A percentile compares a stretch with the other conserved stretches of the same genome.
These are phyloP conservation scores for Odontamblyopus rebecca DNA, from an alignment of 2,797 vertebrate genomes.

Conservation along the genomic window DNA sequence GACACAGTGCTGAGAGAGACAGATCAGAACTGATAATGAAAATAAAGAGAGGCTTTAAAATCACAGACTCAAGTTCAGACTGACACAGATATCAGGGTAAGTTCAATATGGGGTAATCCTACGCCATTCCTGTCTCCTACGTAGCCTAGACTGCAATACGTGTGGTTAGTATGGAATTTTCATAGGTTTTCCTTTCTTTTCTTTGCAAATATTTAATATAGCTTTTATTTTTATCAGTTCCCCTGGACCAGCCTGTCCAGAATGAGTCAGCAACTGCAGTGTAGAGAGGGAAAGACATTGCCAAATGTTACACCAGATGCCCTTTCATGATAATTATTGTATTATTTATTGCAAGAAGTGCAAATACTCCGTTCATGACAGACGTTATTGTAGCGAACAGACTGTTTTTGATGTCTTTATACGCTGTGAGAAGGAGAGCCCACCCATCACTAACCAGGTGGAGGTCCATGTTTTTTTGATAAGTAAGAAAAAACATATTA, in stretches of 20 bases:
- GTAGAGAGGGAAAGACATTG: too few species aligned
- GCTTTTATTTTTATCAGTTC: too few species aligned
- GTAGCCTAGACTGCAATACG: not conserved
- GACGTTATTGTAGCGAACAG: too few species aligned
- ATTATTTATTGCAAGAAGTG: not conserved
- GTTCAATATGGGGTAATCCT: slow-evolving; percentile 4
- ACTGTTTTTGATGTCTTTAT: too few species aligned
- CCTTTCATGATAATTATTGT: not conserved
- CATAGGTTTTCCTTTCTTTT: not conserved
- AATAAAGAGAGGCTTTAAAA: slow-evolving; percentile 2
- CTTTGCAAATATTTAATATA: not conserved
- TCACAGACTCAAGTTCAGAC: slow-evolving; percentile 12
- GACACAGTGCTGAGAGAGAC: slow-evolving; percentile 14
- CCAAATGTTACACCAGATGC: not conserved
- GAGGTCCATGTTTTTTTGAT: not conserved
- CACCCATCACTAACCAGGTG: not conserved
- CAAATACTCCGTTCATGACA: too few species aligned
- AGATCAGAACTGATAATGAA: slow-evolving; percentile 5
- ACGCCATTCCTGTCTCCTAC: not conserved
- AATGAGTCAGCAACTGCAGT: too few species aligned
- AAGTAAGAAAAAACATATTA: too few species aligned
- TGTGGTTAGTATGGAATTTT: not conserved
- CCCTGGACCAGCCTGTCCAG: too few species aligned
- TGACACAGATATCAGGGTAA: not conserved
- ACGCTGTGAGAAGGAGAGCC: too few species aligned